Evolutionary conservation across 2,888 invertebrate genomes (phyloP).

Genomic region (Eustalomyia histrio): DNA sequence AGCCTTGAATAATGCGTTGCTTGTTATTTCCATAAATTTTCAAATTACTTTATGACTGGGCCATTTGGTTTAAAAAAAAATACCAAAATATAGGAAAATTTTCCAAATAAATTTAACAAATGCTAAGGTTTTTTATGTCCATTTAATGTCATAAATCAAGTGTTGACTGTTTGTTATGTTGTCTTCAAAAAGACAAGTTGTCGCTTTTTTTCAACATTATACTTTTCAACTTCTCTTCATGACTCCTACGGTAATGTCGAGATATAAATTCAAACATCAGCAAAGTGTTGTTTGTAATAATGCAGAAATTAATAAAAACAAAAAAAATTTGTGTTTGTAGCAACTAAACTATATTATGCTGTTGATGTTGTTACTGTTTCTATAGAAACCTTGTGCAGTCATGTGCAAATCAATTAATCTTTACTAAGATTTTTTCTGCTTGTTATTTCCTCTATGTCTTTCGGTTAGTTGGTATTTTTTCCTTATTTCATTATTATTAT

Average conservation of each 20-base stretch:
- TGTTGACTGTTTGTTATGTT: not conserved
- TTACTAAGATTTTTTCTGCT: conserved; percentile 50
- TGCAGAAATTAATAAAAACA: conserved; percentile 47
- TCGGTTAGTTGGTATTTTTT: conserved; percentile 19
- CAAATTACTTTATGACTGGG: too few relatives aligned
- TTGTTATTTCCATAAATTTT: too few relatives aligned
- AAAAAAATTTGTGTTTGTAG: conserved; percentile 1
- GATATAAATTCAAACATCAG: conserved; percentile 34
- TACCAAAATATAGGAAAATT: too few relatives aligned
- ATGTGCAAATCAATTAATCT: conserved; percentile 64
- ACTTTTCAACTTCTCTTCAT: not conserved
- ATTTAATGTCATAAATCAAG: too few relatives aligned
- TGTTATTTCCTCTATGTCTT: conserved; percentile 50
- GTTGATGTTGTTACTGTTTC: conserved; percentile 32
- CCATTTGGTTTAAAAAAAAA: too few relatives aligned
- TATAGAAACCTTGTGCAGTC: conserved; percentile 53
- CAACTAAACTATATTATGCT: not conserved
- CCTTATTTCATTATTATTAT: not conserved
- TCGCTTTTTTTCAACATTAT: conserved; percentile 1
- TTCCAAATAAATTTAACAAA: too few relatives aligned
- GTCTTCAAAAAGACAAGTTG: conserved; percentile 11
- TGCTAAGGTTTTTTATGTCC: too few relatives aligned
- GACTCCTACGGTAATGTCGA: not conserved
- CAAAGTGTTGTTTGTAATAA: conserved; percentile 48
- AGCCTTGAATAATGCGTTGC: too few relatives aligned